These are phyloP conservation scores for Phrynocephalus guinanensis DNA, from an alignment of 2,797 vertebrate genomes.

Conservation along the genomic window DNA sequence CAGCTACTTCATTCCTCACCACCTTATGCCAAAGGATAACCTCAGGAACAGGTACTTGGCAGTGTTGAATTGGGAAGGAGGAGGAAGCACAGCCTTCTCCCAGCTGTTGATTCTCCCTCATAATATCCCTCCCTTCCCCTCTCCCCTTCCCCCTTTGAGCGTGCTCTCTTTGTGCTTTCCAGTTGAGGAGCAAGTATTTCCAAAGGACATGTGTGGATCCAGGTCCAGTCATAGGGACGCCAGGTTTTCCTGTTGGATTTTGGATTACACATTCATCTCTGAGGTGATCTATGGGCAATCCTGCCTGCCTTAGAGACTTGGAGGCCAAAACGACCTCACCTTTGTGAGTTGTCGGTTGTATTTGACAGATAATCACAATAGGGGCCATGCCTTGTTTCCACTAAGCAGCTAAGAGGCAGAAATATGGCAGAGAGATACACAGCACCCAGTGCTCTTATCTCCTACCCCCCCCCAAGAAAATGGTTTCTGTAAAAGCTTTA, in stretches of 20 bases:
- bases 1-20: no score
- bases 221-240: no score
- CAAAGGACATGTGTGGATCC: neutral
- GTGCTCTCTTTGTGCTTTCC: neutral
- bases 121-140: neutral
- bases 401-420: neutral
- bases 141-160: neutral
- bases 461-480: slow-evolving; percentile 53
- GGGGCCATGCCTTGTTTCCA: neutral
- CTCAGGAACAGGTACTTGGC: neutral
- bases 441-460: slow-evolving; percentile 67
- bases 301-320: neutral
- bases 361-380: neutral
- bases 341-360: neutral
- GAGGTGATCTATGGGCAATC: neutral
- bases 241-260: neutral
- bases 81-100: neutral
- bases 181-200: neutral
- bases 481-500: slow-evolving; percentile 54
- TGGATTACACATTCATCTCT: neutral
- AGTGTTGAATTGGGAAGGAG: neutral
- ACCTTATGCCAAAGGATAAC: no score
- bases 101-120: neutral
- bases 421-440: neutral
- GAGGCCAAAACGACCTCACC: neutral